Evolutionary conservation across 1,140 invertebrate genomes (phyloP), one percentile per base, ranked within the genome.

Genomic region (Stegodyphus dumicola): DNA sequence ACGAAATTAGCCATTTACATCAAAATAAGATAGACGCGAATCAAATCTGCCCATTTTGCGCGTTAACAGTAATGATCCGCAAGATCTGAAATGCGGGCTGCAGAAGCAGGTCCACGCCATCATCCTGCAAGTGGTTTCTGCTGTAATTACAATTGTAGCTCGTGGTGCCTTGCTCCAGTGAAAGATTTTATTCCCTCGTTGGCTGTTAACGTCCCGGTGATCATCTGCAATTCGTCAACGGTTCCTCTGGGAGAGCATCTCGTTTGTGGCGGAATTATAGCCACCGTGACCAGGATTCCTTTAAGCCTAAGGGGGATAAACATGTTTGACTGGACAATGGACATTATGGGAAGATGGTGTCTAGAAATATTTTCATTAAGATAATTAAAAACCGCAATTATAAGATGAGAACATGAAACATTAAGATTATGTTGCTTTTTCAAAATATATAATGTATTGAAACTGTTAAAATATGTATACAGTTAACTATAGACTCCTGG

Each of bases 1-100:
- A 75, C 79, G 79, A 75, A 83, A 83, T 75, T 52, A 83, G 79
- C 79, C 79, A 83, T 83, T 83, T 83, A 83, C 79, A 83, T 83
- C 79, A 74, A 83, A 83, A 83, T 51, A 74, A 83, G 79, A 83
- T 83, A 75, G 71, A 75, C 7, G 56, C 56, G 79, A 83, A 83
- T 83, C 79, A 83, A 75, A 83, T 75, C 79, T 75, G 71, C 56
- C 17, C 79, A 74, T 75, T 66, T 64, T 66, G n/a, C 33, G 71
- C 69, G 56, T 66, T 83, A 75, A 67, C 70, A 74, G 70, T 74
- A 73, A 83, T 83, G 79, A 83, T 83, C 54, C 69, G 13, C 54
- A 52, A 66, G 79, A 83, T 83, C n/a, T 53, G 60, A 54, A 66
- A 52, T 60, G 70, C 33, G 11, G 69, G 49, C n/a, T 56, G n/a